phyloP scores from a whole-genome alignment of 2,888 invertebrate species.

The Globia sparganii region DNA sequence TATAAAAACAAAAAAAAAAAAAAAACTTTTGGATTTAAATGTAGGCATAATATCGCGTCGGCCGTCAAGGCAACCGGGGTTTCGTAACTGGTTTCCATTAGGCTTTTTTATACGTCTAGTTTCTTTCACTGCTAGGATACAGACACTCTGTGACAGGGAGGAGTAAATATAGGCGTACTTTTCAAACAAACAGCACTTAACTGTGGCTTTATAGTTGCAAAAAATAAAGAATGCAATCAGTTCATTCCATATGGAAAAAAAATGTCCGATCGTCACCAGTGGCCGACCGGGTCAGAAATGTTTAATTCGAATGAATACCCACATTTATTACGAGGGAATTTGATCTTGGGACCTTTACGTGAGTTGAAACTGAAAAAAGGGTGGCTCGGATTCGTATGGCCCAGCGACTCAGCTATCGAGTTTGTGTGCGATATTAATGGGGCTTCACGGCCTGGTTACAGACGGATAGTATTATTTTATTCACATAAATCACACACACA shows the following conservation, averaged over 20 bases:
- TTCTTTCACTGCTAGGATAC: too few species aligned
- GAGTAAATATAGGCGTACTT: neutral
- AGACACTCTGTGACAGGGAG: too few species aligned
- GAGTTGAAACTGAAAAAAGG: constrained; percentile 70
- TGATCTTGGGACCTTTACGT: constrained; percentile 78
- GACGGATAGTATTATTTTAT: constrained; percentile 45
- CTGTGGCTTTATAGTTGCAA: neutral
- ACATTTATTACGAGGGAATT: constrained; percentile 78
- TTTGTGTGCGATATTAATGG: constrained; percentile 59
- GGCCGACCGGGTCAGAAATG: constrained; percentile 66
- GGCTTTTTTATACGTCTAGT: too few species aligned
- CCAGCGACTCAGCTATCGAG: constrained; percentile 43
- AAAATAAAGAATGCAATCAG: constrained; percentile 1
- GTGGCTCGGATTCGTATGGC: constrained; percentile 37
- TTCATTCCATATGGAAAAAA: constrained; percentile 38
- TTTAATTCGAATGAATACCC: constrained; percentile 74
- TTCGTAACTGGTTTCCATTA: too few species aligned
- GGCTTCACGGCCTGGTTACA: constrained; percentile 42
- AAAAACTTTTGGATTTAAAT: neutral
- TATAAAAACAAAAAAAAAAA: neutral
- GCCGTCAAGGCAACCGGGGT: too few species aligned
- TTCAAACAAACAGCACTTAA: neutral
- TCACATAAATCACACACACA: too few species aligned
- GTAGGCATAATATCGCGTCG: too few species aligned
- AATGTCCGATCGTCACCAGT: constrained; percentile 51